Percentiles rank a stretch among this genome's conserved stretches.
Evolutionary conservation across 1,140 invertebrate genomes (phyloP).

Genomic region (Babylonia areolata): DNA sequence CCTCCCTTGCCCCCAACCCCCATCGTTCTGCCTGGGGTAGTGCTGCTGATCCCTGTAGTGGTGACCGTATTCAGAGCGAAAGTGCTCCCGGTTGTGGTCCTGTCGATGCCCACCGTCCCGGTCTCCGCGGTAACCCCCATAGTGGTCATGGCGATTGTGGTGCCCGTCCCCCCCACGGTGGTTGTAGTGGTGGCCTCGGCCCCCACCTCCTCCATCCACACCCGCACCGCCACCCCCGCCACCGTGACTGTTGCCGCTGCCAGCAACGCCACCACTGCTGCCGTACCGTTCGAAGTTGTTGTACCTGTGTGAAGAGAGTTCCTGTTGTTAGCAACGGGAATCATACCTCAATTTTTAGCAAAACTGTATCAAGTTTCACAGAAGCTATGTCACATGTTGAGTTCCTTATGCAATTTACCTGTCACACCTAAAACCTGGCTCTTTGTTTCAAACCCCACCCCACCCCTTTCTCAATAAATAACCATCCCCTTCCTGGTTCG

Average conservation of each 20-base stretch:
- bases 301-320: constrained; percentile 8
- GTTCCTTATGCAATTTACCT: too few species aligned
- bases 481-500: too few species aligned
- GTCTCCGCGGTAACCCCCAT: constrained; percentile 43
- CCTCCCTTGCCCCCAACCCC: constrained; percentile 17
- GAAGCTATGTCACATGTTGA: too few species aligned
- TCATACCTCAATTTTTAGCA: too few species aligned
- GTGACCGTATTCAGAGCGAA: constrained; percentile 61
- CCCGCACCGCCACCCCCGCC: constrained; percentile 17
- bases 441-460: too few species aligned
- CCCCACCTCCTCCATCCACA: constrained; percentile 10
- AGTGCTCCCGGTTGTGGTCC: constrained; percentile 54
- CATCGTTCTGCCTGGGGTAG: constrained; percentile 11
- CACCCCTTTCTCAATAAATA: too few species aligned
- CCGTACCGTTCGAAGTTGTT: constrained; percentile 14
- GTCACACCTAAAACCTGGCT: too few species aligned
- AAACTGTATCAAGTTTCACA: too few species aligned
- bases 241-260: background rate
- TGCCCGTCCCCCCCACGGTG: constrained; percentile 36
- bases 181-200: constrained; percentile 40
- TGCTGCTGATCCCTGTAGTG: constrained; percentile 55
- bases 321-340: background rate
- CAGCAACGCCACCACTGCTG: background rate
- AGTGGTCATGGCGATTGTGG: constrained; percentile 52
- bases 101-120: constrained; percentile 45